These are phyloP conservation scores for Limnephilus lunatus DNA, from an alignment of 2,888 invertebrate species.

Conservation along the genomic window DNA sequence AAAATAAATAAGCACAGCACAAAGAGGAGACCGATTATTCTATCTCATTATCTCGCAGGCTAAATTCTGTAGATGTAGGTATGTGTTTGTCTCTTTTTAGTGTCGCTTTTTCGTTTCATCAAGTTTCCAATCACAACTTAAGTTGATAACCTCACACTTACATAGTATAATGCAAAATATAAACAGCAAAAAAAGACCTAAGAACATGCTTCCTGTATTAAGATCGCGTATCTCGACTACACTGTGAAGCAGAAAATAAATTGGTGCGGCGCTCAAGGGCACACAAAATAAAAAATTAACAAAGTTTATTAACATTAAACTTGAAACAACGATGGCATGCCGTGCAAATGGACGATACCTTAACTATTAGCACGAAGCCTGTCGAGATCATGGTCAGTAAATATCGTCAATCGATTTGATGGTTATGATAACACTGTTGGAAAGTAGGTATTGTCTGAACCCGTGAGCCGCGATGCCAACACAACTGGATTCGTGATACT, in stretches of 20 bases:
- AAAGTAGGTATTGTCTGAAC: neutral
- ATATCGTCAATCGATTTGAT: neutral
- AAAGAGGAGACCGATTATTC: too few relatives aligned
- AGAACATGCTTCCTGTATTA: neutral
- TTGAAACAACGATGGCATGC: neutral
- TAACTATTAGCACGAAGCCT: slow-evolving; percentile 18
- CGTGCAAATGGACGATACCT: slow-evolving; percentile 12
- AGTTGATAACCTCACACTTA: neutral
- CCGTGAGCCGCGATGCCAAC: neutral
- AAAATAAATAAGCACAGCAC: too few relatives aligned
- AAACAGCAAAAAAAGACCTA: neutral
- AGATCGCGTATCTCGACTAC: neutral
- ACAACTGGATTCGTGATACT: neutral
- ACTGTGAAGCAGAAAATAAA: neutral
- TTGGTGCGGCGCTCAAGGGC: neutral
- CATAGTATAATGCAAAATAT: neutral
- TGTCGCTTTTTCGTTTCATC: too few relatives aligned
- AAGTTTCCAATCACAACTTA: neutral
- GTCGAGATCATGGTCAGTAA: slow-evolving; percentile 31
- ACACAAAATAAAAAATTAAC: neutral
- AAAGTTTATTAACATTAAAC: neutral
- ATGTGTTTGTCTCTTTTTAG: too few relatives aligned
- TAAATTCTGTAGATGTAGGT: too few relatives aligned
- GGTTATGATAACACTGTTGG: neutral
- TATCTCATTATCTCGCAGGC: too few relatives aligned